Evolutionary conservation across 2,113 vertebrate genomes (phyloP).

Genomic region (Notiomystis cincta): DNA sequence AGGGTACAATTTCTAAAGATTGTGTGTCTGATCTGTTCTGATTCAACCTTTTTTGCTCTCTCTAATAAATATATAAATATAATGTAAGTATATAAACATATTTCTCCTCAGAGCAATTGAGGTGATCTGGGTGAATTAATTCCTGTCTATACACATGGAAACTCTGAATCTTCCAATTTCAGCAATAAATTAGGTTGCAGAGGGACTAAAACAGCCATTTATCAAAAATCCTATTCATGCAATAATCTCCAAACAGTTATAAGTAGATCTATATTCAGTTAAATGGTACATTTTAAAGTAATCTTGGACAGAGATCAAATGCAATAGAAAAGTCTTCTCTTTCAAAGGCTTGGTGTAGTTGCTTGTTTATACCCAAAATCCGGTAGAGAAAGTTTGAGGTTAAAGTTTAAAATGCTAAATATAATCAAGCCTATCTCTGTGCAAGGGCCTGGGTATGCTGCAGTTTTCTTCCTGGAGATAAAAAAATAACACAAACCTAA

Average conservation of each 20-base stretch:
- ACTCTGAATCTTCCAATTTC: conserved; percentile 5
- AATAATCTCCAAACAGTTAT: background rate
- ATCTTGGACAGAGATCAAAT: background rate
- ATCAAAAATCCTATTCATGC: background rate
- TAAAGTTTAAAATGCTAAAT: background rate
- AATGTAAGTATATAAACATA: background rate
- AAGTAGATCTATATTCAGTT: background rate
- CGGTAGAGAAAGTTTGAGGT: background rate
- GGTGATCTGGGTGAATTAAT: background rate
- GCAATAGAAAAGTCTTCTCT: background rate
- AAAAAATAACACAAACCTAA: background rate
- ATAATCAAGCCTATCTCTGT: background rate
- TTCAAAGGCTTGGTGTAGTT: background rate
- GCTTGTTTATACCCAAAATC: background rate
- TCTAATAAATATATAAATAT: background rate
- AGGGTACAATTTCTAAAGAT: background rate
- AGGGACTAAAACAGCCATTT: background rate
- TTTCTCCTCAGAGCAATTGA: background rate
- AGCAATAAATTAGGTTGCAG: background rate
- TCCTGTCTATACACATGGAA: background rate
- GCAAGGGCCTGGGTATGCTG: background rate
- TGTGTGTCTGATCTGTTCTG: background rate
- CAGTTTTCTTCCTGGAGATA: background rate
- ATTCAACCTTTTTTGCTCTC: background rate
- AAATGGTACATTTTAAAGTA: background rate